Base-by-base conservation (phyloP, 2,888 invertebrate genomes). In the Andrena praecox region DNA sequence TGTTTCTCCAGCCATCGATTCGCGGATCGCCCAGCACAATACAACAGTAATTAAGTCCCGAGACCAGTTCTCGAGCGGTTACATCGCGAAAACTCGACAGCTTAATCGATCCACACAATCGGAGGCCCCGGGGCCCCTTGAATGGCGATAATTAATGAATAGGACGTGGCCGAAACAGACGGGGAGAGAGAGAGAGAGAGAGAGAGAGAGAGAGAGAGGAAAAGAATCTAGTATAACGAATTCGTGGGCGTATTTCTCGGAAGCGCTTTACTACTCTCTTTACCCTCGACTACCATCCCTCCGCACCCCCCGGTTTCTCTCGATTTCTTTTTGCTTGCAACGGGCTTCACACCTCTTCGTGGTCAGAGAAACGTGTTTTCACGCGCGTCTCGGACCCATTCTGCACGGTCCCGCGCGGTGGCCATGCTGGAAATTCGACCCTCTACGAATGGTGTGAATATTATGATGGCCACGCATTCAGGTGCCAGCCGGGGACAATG, bases 391-490 rank as follows among this genome's bases (percentile, higher is more conserved):
- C 83, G 64, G 54, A 48, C 81, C 56, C 80, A 87, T 90, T 90
- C 86, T 79, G 42, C 72, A 64, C 63, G 33, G 52, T 77, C 73
- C 70, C 52, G 56, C 82, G 80, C 80, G 87, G 89, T 91, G 91
- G 90, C 90, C 89, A 90, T 89, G 87, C 84, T 89, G 87, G 93
- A 91, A 93, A 93, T 87, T 87, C 88, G 92, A 93, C 87, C 91
- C 89, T 85, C 84, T 79, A 86, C 84, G 88, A 90, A 91, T 89
- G 91, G 93, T 91, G 93, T 93, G 93, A 94, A 94, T 94, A 94
- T 94, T 93, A 93, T 93, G 94, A 92, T 94, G 93, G 89, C 90
- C 91, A 87, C 83, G 91, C 87, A 93, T 94, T 93, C 91, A 94
- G 89, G 85, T 93, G 94, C 90, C 94, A 94, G 81, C 64, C 56